A percentile compares a stretch with the other conserved stretches of the same genome.
Conservation (phyloP, 2,888 invertebrate species). For the Cylloceria caligata region DNA sequence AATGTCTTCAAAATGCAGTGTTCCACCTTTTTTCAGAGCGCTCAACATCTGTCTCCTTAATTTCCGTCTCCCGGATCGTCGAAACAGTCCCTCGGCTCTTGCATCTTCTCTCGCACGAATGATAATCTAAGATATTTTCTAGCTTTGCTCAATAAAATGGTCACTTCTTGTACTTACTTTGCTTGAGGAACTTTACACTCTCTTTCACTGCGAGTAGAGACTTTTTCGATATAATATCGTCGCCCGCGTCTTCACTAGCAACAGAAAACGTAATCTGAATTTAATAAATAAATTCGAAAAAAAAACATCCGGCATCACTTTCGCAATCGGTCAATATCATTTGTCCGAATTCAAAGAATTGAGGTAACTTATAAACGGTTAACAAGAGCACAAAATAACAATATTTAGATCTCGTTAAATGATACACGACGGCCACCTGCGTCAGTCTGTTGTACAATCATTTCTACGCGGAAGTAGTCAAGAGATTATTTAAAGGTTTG, state of each 20-base stretch:
- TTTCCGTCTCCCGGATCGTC: constrained; percentile 73
- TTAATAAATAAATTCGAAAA: not conserved
- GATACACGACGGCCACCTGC: not conserved
- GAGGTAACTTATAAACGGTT: not conserved
- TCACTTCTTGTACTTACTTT: constrained; percentile 79
- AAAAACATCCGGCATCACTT: constrained; percentile 13
- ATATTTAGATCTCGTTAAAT: constrained; percentile 7
- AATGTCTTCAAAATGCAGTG: constrained; percentile 72
- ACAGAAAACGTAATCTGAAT: not conserved
- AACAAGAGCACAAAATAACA: not conserved
- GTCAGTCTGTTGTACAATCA: constrained; percentile 42
- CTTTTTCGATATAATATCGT: constrained; percentile 84
- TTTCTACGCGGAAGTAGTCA: constrained; percentile 33
- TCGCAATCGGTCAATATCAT: not conserved
- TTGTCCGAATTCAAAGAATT: constrained; percentile 1
- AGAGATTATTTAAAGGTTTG: constrained; percentile 59
- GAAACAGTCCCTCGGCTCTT: constrained; percentile 78
- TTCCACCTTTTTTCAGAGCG: constrained; percentile 76
- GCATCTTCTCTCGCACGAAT: constrained; percentile 72
- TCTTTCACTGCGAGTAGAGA: constrained; percentile 83
- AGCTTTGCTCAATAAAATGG: not conserved
- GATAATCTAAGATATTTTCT: not conserved
- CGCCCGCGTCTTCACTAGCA: constrained; percentile 72
- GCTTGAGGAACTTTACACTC: constrained; percentile 82
- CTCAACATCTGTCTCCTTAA: constrained; percentile 74